Evolutionary conservation across 1,140 invertebrate genomes (phyloP).

Genomic region (Drosophila fuyamai): DNA sequence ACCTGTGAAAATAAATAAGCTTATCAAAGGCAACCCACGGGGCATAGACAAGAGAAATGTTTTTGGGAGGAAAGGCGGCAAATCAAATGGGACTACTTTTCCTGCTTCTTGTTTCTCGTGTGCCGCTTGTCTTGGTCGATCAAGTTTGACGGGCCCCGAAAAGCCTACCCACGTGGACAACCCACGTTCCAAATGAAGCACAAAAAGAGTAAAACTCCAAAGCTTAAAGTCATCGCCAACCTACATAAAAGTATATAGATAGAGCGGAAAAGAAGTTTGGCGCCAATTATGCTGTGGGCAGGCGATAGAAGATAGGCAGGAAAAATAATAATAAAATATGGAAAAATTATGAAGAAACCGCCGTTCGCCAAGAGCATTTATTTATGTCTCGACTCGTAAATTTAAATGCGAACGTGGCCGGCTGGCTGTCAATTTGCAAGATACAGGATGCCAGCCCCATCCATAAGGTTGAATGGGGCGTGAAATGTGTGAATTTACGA

Average conservation of each 20-base stretch:
- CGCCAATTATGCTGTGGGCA: conserved; percentile 71
- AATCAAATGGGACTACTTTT: conserved; percentile 59
- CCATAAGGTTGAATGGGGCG: conserved; percentile 59
- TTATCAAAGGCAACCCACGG: conserved; percentile 63
- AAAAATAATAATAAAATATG: conserved; percentile 43
- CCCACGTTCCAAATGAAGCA: conserved; percentile 25
- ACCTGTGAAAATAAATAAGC: conserved; percentile 73
- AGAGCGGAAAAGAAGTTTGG: conserved; percentile 49
- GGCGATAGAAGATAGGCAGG: conserved; percentile 26
- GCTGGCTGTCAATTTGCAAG: conserved; percentile 71
- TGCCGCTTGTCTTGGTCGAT: conserved; percentile 43
- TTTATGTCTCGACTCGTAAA: conserved; percentile 71
- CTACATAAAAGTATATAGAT: conserved; percentile 36
- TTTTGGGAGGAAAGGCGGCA: conserved; percentile 17
- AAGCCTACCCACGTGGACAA: conserved; percentile 43
- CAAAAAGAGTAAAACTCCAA: conserved; percentile 27
- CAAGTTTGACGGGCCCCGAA: conserved; percentile 54
- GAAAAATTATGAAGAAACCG: conserved; percentile 60
- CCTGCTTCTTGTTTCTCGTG: conserved; percentile 31
- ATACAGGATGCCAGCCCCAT: conserved; percentile 60
- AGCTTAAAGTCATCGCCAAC: conserved; percentile 43
- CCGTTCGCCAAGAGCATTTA: conserved; percentile 32
- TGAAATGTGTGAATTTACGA: conserved; percentile 77
- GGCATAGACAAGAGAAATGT: conserved; percentile 33
- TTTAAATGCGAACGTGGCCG: conserved; percentile 66